Evolutionary conservation across 2,888 invertebrate genomes (phyloP), one percentile per base, ranked within the genome.

Genomic region (Drosophila vallismaia): DNA sequence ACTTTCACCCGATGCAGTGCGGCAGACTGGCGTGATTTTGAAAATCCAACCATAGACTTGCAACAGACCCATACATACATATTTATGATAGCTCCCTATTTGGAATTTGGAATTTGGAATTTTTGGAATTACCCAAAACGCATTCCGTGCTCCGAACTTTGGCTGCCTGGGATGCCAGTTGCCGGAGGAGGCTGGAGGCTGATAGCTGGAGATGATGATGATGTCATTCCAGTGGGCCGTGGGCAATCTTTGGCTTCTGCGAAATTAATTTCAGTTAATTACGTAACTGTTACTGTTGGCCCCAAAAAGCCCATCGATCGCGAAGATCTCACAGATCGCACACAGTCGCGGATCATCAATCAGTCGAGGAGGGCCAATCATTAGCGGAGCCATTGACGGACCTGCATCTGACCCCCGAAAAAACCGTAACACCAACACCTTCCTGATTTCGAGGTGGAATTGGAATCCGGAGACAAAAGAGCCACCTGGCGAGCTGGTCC

Each of bases 211-310:
- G 36, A 31, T 14, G 51, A 31, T 60, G 71, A 62, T 62, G 60
- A 19, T 19, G 19, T 60, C 60, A 60, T 60, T 19, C 40, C 40
- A 14, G 24, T 14, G n/a, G 19, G 51, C 45, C 51, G 12, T 10
- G 33, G 79, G 48, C 42, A 45, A 46, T 60, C 53, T 8, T 42
- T 10, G 19, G 44, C 24, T 19, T 44, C 48, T 53, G 48, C 36
- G 74, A 85, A 87, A 81, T 88, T 79, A 82, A 88, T 81, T 86
- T 71, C 67, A 49, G 63, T 59, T 86, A 87, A 88, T 81, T 88
- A 83, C 79, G 84, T 88, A 81, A 81, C 88, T 74, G 80, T 81
- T 71, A 66, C 86, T 76, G 74, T 46, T 67, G 59, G 68, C 56
- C 64, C 33, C 19, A 69, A 69, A 63, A 45, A 46, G 28, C 28